A percentile compares a stretch with the other conserved stretches of the same genome.
phyloP scores from a whole-genome alignment of 2,797 vertebrate species.

The Phyllotis vaccarum region DNA sequence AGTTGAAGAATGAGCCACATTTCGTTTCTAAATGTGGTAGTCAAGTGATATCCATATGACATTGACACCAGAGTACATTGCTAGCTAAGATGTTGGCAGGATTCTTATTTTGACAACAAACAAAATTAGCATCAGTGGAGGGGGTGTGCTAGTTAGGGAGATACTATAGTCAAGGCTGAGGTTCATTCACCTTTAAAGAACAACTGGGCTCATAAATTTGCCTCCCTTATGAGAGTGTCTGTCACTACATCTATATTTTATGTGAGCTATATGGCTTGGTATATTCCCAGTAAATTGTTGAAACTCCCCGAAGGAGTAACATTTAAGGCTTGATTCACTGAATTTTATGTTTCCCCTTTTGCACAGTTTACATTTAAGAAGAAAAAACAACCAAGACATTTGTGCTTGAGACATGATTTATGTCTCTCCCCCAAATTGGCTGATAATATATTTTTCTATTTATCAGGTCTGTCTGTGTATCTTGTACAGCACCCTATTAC shows the following conservation, averaged over 20 bases:
- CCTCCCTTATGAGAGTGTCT: conserved; percentile 67
- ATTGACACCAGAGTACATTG: conserved; percentile 77
- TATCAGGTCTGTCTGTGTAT: conserved; percentile 49
- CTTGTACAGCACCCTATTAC: conserved; percentile 51
- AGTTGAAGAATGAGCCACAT: conserved; percentile 75
- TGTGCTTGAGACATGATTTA: conserved; percentile 81
- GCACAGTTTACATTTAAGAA: conserved; percentile 80
- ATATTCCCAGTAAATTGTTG: conserved; percentile 79
- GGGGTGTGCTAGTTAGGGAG: conserved; percentile 74
- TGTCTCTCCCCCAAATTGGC: conserved; percentile 71
- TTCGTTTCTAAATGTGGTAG: conserved; percentile 83
- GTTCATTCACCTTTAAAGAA: conserved; percentile 81
- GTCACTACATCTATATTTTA: conserved; percentile 74
- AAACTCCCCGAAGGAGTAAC: conserved; percentile 83
- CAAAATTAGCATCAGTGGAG: conserved; percentile 74
- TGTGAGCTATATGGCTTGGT: conserved; percentile 75
- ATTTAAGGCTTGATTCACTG: conserved; percentile 83
- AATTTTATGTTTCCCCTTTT: conserved; percentile 84
- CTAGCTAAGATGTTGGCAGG: conserved; percentile 43
- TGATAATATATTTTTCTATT: conserved; percentile 74
- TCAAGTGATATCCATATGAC: conserved; percentile 76
- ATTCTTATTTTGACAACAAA: conserved; percentile 75
- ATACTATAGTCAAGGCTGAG: conserved; percentile 65
- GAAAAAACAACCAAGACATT: conserved; percentile 68
- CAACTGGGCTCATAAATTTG: conserved; percentile 80